These are phyloP conservation scores for Drosophila neotestacea DNA, from an alignment of 2,888 invertebrate genomes.

Conservation along the genomic window DNA sequence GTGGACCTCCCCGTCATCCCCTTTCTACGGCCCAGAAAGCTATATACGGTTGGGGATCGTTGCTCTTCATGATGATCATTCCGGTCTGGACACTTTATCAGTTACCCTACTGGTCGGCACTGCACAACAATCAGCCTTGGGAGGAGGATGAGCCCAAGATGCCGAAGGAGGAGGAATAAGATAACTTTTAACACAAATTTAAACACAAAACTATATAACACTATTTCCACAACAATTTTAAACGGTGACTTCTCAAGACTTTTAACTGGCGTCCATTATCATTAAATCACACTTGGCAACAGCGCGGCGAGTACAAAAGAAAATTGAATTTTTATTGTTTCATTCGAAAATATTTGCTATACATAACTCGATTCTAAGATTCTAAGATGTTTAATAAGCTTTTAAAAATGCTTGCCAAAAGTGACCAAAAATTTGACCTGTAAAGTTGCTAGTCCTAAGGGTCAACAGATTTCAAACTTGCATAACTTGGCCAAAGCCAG, in stretches of 20 bases:
- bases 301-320: neutral
- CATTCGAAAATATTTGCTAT: neutral
- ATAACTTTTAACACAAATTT: neutral
- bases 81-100: constrained; percentile 63
- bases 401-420: no score
- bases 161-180: neutral
- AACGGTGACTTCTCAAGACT: constrained; percentile 69
- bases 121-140: constrained; percentile 52
- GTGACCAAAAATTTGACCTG: no score
- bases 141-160: constrained; percentile 11
- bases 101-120: constrained; percentile 65
- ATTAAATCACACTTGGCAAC: constrained; percentile 3
- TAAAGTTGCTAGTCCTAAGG: no score
- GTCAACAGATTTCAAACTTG: no score
- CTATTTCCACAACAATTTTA: constrained; percentile 8
- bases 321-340: neutral
- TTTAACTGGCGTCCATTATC: constrained; percentile 48
- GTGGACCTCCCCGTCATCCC: constrained; percentile 73
- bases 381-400: no score
- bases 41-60: constrained; percentile 54
- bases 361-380: no score
- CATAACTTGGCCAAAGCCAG: no score
- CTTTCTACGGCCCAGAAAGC: constrained; percentile 47
- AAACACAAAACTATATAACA: neutral
- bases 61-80: constrained; percentile 66